Evolutionary conservation across 2,113 vertebrate species (phyloP), one percentile per base, ranked within the genome.

Genomic region (Microtus ochrogaster): DNA sequence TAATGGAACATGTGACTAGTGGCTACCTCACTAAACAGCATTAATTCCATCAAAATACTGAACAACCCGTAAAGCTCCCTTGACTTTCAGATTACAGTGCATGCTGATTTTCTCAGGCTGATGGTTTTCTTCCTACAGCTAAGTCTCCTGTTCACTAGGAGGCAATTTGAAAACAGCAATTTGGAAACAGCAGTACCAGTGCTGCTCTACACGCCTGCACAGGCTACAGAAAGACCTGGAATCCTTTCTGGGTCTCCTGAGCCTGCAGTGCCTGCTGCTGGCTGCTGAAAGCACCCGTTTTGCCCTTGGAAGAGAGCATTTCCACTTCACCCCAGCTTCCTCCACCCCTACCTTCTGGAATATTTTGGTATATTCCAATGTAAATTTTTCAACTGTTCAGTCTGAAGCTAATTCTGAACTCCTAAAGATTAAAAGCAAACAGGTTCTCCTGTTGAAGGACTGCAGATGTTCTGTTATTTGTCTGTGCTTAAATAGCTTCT

Each of bases 401-500:
- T 90, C 47, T 91, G 78, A 44, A 95, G 24, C 82, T 93, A 79
- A 91, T 95, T 94, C n/a, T 63, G 94, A 96, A 95, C 47, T 92
- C 66, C 47, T 84, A 94, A 44, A 95, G 61, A 94, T 85, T 19
- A 82, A 95, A 92, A 72, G 49, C 92, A 97, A 92, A 47, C 47
- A 94, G 66, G 47, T 83, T 96, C 94, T 94, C 76, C 79, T 87
- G 74, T 78, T 74, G 65, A 61, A 97, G 21, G 52, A 52, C 73
- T 88, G 12, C 94, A 97, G 95, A 93, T 97, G 83, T 96, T 97
- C 92, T 90, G 47, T 79, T 95, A 92, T 94, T 96, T 96, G 47
- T 96, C 90, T 96, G 83, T 2, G 0, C 83, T 97, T 90, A 98
- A 94, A 87, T 74, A 96, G 82, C 68, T 87, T 96, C 92, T 96